Conservation (phyloP, 2,888 invertebrate species). For the Latheticus oryzae region DNA sequence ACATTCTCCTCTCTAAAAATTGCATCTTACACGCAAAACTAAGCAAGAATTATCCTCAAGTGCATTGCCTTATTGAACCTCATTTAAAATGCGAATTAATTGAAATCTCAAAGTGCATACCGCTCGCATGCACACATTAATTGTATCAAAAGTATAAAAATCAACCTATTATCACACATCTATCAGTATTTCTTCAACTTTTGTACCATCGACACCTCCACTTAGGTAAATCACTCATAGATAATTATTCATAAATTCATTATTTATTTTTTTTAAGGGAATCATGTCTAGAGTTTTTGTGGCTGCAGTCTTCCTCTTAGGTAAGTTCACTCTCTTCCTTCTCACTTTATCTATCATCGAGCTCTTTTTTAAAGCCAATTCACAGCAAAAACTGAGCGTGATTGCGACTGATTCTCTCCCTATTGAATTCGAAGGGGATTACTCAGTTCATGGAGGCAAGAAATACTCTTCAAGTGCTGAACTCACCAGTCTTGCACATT, state of each 20-base stretch:
- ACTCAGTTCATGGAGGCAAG: conserved; percentile 19
- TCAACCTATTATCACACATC: not conserved
- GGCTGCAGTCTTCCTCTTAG: conserved; percentile 1
- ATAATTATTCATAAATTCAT: no score
- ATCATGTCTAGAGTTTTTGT: conserved; percentile 30
- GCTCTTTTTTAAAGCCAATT: conserved; percentile 4
- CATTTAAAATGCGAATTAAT: conserved; percentile 23
- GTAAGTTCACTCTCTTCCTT: conserved; percentile 8
- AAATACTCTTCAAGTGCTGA: conserved; percentile 74
- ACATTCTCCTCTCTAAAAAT: no score
- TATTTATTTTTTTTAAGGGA: conserved; percentile 8
- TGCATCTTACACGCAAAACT: not conserved
- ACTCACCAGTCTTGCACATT: conserved; percentile 73
- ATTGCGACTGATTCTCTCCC: conserved; percentile 3
- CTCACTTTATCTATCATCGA: conserved; percentile 9
- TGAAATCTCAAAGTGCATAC: conserved; percentile 9
- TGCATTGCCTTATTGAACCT: conserved; percentile 9
- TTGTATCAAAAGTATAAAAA: conserved; percentile 13
- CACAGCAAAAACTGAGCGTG: conserved; percentile 23
- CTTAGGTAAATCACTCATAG: not conserved
- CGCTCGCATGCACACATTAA: conserved; percentile 7
- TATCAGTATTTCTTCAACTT: conserved; percentile 4
- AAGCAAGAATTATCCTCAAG: conserved; percentile 12
- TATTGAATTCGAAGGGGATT: conserved; percentile 11
- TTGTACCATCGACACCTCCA: conserved; percentile 1